Conservation (phyloP, 2,797 vertebrate species). For the Microctenopoma lineatum region DNA sequence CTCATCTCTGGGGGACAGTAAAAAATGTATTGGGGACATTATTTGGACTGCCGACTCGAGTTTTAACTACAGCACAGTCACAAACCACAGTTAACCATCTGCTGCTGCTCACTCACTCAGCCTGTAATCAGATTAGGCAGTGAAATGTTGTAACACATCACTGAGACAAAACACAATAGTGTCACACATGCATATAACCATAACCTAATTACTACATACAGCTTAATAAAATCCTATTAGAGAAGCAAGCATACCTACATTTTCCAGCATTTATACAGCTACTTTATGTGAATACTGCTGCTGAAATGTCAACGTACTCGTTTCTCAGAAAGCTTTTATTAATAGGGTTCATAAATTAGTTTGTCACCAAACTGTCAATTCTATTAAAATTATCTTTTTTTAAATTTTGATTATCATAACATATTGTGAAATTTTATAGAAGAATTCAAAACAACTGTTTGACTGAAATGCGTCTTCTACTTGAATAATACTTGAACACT, state of each 20-base stretch:
- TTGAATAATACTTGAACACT: too few relatives aligned
- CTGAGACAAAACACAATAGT: conserved; percentile 18
- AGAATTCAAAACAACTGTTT: too few relatives aligned
- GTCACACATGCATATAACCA: conserved; percentile 2
- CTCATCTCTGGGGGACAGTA: conserved; percentile 44
- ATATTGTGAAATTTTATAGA: too few relatives aligned
- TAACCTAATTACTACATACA: conserved; percentile 42
- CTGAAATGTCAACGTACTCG: neutral
- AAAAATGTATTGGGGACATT: conserved; percentile 66
- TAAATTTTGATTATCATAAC: too few relatives aligned
- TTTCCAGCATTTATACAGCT: neutral
- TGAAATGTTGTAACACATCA: conserved; percentile 26
- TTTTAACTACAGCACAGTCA: conserved; percentile 40
- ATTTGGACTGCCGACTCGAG: conserved; percentile 38
- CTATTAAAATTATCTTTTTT: too few relatives aligned
- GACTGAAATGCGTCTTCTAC: neutral
- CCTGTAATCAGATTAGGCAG: conserved; percentile 50
- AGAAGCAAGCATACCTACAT: conserved; percentile 29
- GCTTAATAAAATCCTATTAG: conserved; percentile 59
- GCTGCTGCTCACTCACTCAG: conserved; percentile 36
- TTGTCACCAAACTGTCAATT: neutral
- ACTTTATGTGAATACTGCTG: conserved; percentile 14
- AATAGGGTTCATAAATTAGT: neutral
- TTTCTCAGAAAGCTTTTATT: conserved; percentile 1
- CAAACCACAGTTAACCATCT: conserved; percentile 51